Evolutionary conservation across 30 jellyfish, hydroid and myxozoan genomes (phyloP).

Genomic region (Nemopilema nomurai): DNA sequence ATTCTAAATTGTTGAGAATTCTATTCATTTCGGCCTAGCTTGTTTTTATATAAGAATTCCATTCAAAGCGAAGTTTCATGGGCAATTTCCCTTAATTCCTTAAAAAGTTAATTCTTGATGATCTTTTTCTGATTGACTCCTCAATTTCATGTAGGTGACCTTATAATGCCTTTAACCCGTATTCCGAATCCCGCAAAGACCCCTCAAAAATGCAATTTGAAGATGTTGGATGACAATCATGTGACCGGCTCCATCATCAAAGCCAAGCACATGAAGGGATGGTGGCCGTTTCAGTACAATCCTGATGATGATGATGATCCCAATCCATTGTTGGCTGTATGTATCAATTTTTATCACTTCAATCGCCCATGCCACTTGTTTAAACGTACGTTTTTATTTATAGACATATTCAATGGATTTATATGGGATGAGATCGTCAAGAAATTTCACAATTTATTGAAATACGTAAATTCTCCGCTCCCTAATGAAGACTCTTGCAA

Average conservation of each 20-base stretch:
- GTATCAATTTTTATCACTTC: not conserved
- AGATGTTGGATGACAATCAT: conserved; percentile 52
- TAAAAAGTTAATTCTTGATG: no score
- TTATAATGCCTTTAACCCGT: conserved; percentile 60
- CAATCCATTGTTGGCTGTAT: conserved; percentile 84
- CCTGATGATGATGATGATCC: conserved; percentile 98
- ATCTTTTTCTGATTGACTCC: not conserved
- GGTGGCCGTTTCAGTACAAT: conserved; percentile 95
- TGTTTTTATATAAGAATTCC: no score
- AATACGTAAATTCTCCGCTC: no score
- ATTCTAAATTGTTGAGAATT: no score
- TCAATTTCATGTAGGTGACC: conserved; percentile 66
- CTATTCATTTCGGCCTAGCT: no score
- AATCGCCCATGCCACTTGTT: no score
- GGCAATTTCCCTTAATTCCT: not conserved
- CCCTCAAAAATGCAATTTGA: conserved; percentile 69
- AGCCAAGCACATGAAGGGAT: conserved; percentile 86
- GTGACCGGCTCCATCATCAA: conserved; percentile 75
- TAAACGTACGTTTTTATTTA: no score
- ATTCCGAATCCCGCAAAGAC: conserved; percentile 92
- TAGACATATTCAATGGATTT: no score
- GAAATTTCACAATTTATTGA: no score
- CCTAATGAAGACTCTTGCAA: no score
- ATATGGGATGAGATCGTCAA: no score
- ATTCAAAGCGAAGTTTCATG: not conserved